Percentiles rank a stretch among this genome's conserved stretches.
phyloP scores from a whole-genome alignment of 2,113 vertebrate genomes.

The Oophaga pumilio region DNA sequence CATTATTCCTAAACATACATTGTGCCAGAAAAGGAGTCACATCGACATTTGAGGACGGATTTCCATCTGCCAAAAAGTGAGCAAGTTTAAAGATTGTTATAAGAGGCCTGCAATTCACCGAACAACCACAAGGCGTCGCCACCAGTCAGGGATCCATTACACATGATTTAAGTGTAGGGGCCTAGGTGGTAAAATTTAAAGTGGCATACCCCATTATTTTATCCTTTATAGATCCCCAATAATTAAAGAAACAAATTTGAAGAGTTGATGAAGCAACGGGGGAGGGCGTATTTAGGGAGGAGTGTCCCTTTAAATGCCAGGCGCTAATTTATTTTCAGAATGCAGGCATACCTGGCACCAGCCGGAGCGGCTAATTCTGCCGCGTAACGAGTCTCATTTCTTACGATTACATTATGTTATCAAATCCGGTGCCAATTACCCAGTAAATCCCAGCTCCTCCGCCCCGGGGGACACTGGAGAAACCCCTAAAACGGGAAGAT shows the following conservation, averaged over 20 bases:
- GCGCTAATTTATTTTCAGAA: background rate
- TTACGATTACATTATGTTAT: background rate
- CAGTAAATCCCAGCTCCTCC: background rate
- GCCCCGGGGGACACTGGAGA: background rate
- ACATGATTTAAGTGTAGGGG: too few relatives aligned
- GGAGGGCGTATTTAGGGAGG: background rate
- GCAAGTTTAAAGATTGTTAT: background rate
- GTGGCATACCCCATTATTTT: background rate
- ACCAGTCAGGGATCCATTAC: background rate
- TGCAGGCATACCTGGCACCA: background rate
- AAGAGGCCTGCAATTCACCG: background rate
- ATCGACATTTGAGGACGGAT: background rate
- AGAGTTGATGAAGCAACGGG: background rate
- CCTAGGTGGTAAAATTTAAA: background rate
- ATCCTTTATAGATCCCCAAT: background rate
- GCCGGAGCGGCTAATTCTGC: background rate
- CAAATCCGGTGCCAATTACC: constrained; percentile 15
- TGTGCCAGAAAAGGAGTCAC: background rate
- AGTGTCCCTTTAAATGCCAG: background rate
- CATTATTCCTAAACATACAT: background rate
- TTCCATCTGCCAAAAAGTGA: background rate
- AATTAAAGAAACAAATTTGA: background rate
- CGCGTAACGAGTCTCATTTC: background rate
- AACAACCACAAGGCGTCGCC: background rate
- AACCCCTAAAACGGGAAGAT: background rate